Conservation (phyloP, 2,797 vertebrate species). For the Tangara arthus region DNA sequence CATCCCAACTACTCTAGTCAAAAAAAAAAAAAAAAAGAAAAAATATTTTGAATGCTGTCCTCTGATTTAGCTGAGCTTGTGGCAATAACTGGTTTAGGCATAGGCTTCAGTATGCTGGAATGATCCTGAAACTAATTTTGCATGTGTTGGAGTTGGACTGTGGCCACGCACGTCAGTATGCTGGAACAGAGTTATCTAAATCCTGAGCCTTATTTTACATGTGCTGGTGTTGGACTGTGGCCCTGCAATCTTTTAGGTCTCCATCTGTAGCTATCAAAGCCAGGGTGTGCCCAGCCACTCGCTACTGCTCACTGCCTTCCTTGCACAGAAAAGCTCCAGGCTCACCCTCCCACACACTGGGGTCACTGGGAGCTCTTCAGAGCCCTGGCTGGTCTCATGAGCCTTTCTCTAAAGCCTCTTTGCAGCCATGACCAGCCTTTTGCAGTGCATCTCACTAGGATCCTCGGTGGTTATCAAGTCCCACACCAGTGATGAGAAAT, state of each 20-base stretch:
- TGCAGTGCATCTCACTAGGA: not conserved
- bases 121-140: slow-evolving; percentile 72
- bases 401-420: not conserved
- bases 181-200: slow-evolving; percentile 70
- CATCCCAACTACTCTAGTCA: not conserved
- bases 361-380: not conserved
- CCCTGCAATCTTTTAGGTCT: slow-evolving; percentile 69
- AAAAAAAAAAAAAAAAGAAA: not conserved
- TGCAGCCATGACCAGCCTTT: not conserved
- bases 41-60: not conserved
- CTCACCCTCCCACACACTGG: not conserved
- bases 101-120: slow-evolving; percentile 67
- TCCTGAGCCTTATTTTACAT: slow-evolving; percentile 71
- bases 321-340: not conserved
- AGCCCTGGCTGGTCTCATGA: not conserved
- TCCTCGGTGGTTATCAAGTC: not conserved
- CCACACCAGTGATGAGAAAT: not conserved
- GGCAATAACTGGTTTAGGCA: slow-evolving; percentile 63
- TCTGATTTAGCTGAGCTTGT: slow-evolving; percentile 59
- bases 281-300: slow-evolving; percentile 55
- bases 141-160: slow-evolving; percentile 66
- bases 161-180: slow-evolving; percentile 65
- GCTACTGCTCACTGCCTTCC: slow-evolving; percentile 7
- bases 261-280: slow-evolving; percentile 68
- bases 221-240: slow-evolving; percentile 69